These are phyloP conservation scores for Automeris io DNA, from an alignment of 2,888 invertebrate genomes.

Conservation along the genomic window DNA sequence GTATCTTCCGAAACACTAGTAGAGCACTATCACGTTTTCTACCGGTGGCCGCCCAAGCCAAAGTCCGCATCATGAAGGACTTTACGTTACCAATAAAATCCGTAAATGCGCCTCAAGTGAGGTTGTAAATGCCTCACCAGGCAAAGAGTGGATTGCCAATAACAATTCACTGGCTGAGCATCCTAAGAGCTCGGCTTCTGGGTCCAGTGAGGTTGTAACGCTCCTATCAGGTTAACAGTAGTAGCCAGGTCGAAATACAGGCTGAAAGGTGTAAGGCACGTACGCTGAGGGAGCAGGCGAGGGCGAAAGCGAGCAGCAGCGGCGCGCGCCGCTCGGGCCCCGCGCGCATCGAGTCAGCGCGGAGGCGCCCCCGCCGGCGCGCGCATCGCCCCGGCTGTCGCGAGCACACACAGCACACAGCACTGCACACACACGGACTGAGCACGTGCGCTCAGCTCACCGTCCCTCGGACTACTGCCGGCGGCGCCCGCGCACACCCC, in stretches of 20 bases:
- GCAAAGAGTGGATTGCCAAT: too few species aligned
- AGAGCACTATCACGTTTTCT: too few species aligned
- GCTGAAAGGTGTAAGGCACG: slow-evolving; percentile 21
- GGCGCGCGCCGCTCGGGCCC: slow-evolving; percentile 58
- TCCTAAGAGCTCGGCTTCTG: too few species aligned
- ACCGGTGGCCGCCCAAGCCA: too few species aligned
- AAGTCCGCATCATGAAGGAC: too few species aligned
- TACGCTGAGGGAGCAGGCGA: slow-evolving; percentile 62
- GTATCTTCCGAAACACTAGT: too few species aligned
- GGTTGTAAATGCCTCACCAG: too few species aligned
- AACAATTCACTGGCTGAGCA: too few species aligned
- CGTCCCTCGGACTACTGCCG: slow-evolving; percentile 42
- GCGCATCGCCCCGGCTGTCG: too few species aligned
- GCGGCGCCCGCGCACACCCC: slow-evolving; percentile 23
- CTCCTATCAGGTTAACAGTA: neutral
- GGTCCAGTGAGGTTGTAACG: too few species aligned
- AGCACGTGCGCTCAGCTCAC: slow-evolving; percentile 48
- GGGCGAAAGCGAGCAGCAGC: slow-evolving; percentile 62
- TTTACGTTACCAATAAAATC: too few species aligned
- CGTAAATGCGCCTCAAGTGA: too few species aligned
- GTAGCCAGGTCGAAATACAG: neutral
- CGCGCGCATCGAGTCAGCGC: slow-evolving; percentile 58
- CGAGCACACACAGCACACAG: slow-evolving; percentile 17
- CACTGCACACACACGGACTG: slow-evolving; percentile 14
- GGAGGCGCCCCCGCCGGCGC: slow-evolving; percentile 45